These are phyloP conservation scores for Myotis yumanensis DNA, from an alignment of 2,113 vertebrate species.

Conservation along the genomic window DNA sequence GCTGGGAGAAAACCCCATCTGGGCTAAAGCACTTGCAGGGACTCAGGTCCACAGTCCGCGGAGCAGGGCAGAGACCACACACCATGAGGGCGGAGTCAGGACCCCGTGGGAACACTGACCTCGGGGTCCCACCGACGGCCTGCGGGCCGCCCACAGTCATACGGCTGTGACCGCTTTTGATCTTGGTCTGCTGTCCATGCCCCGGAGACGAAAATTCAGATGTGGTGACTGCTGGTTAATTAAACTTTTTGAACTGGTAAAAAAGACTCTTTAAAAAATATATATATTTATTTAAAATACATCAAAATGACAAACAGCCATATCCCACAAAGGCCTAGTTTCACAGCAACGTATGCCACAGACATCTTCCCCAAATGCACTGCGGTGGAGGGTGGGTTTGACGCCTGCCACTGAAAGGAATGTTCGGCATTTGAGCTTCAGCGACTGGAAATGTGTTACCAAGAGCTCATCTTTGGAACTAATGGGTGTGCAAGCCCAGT, in stretches of 20 bases:
- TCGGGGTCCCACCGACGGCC: not conserved
- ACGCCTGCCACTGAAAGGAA: slow-evolving; percentile 78
- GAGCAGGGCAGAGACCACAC: not conserved
- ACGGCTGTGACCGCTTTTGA: slow-evolving; percentile 35
- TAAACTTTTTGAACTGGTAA: slow-evolving; percentile 69
- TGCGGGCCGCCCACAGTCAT: not conserved
- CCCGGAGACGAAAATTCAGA: slow-evolving; percentile 63
- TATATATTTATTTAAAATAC: slow-evolving; percentile 77
- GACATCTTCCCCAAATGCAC: slow-evolving; percentile 74
- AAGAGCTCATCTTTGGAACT: slow-evolving; percentile 76
- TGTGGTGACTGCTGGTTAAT: slow-evolving; percentile 79
- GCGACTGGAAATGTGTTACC: slow-evolving; percentile 67
- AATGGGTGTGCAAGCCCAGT: slow-evolving; percentile 54
- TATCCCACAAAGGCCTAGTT: slow-evolving; percentile 71
- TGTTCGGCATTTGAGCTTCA: slow-evolving; percentile 76
- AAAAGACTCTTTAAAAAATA: slow-evolving; percentile 74
- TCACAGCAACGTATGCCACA: slow-evolving; percentile 68
- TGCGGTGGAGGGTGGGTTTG: slow-evolving; percentile 41
- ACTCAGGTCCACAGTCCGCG: not conserved
- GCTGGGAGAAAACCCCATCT: slow-evolving; percentile 55
- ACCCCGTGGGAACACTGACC: not conserved
- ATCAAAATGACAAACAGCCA: slow-evolving; percentile 76
- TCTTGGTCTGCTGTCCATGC: slow-evolving; percentile 53
- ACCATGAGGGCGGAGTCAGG: not conserved
- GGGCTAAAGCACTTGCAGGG: slow-evolving; percentile 51